Base-by-base conservation (phyloP, 2,113 vertebrate species). In the Limnothrissa miodon region DNA sequence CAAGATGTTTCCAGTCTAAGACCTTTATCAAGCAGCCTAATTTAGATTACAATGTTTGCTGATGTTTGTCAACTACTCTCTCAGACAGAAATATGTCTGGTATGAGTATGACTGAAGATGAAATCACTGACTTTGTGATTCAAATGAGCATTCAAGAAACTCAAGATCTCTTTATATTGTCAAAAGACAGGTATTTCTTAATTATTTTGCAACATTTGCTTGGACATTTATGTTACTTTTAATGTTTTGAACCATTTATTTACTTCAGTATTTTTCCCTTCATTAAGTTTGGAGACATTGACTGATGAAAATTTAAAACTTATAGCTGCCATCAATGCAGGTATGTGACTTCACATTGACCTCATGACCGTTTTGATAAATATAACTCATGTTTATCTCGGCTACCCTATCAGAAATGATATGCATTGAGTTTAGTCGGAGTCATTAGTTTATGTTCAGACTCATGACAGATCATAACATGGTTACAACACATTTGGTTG, bases 81-180 rank as follows among this genome's bases (percentile, higher is more conserved):
- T 81, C 78, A 66, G 88, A 83, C 66, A 89, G 87, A 51, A 44
- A 96, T 82, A 88, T 82, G 15, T 85, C 87, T 83, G 91, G 95
- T 17, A n/a, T n/a, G n/a, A 94, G 94, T 7, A 70, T 89, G 0
- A 90, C 87, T 45, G 95, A 97, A 83, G 94, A 96, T 21, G 90
- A 94, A 45, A 92, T 96, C 83, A 90, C 86, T 78, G 91, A 92
- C 45, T 94, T 91, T 87, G 93, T 93, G 84, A 83, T 96, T 89
- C 95, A 96, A 83, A 91, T 94, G 83, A 94, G 90, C 82, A 94
- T 96, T 86, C 91, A 96, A 83, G 95, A 96, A 83, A 94, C 94
- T 51, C 89, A 89, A 80, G 86, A 89, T 1, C 78, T 82, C 2
- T 89, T 92, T 82, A 79, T 88, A 23, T 89, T 87, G 83, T 90